phyloP scores from a whole-genome alignment of 2,797 vertebrate species.

The Buceros bicornis region DNA sequence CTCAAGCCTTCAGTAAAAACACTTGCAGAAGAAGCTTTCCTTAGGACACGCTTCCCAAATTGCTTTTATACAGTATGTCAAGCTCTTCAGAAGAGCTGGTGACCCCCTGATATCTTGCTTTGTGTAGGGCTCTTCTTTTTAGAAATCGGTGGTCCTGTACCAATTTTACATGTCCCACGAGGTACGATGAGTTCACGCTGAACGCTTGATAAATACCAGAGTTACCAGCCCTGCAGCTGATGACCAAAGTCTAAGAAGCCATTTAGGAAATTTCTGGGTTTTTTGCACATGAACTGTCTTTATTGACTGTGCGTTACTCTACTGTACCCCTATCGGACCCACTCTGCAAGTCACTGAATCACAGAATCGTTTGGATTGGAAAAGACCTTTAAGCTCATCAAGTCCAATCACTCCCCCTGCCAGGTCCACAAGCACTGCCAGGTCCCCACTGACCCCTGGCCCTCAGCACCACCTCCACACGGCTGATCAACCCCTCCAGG shows the following conservation, averaged over 20 bases:
- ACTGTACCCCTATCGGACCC: not conserved
- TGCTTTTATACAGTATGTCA: not conserved
- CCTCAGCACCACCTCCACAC: not conserved
- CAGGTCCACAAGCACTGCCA: not conserved
- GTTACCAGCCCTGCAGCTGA: not conserved
- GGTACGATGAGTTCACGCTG: not conserved
- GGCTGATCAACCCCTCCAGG: not conserved
- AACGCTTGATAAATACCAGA: not conserved
- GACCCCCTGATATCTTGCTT: not conserved
- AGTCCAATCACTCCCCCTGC: not conserved
- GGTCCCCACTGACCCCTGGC: not conserved
- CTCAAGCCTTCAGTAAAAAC: slow-evolving; percentile 1
- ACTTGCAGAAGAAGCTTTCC: not conserved
- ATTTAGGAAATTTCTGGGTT: not conserved
- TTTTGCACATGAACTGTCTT: not conserved
- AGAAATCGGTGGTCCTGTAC: not conserved
- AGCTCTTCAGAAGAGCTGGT: not conserved
- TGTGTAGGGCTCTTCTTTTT: not conserved
- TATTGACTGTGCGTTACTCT: not conserved
- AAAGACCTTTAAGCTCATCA: not conserved
- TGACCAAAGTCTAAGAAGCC: not conserved
- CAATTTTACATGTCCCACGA: not conserved
- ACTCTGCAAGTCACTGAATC: not conserved
- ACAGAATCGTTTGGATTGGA: not conserved
- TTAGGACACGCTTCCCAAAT: not conserved